Evolutionary conservation across 1,140 invertebrate genomes (phyloP), one percentile per base, ranked within the genome.

Genomic region (Drosophila elegans): DNA sequence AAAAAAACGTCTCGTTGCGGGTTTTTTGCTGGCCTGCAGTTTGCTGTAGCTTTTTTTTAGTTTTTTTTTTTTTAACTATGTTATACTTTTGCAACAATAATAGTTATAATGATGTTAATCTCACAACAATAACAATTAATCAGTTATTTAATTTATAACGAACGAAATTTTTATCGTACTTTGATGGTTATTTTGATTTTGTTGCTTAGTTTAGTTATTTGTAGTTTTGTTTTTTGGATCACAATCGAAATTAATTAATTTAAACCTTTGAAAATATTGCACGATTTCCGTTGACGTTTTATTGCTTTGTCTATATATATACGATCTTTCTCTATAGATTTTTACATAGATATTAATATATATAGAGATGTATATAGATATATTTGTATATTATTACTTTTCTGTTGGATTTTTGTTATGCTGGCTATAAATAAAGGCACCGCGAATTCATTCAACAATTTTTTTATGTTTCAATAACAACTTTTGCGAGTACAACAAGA

Each of bases 351-450:
- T 85, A 64, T 51, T 48, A 13, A 53, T 69, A 61, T 76, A 51
- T 77, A 44, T 79, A 80, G 67, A 61, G 49, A 46, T 74, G 69
- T 85, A 66, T 85, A 56, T 84, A 66, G 81, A 72, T 84, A 73
- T 79, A 71, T 80, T 38, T 79, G 59, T 57, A 51, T 80, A 71
- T 78, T 71, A 80, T 79, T 88, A 62, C 39, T 75, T 57, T 69
- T 49, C 61, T 78, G 61, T 51, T 78, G 56, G 60, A 57, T 61
- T 55, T 52, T 81, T 69, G 64, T 78, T 90, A 88, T 91, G 64
- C 79, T 91, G 75, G 88, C 83, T 91, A 88, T 81, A 91, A 88
- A 81, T 89, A 91, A 91, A 91, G 90, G 89, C 89, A 91, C 89
- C 90, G 84, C 90, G 84, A 90, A 83, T 91, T 91, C 78, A 85